phyloP scores from a whole-genome alignment of 1,140 invertebrate genomes.

The Lasioglossum albipes region DNA sequence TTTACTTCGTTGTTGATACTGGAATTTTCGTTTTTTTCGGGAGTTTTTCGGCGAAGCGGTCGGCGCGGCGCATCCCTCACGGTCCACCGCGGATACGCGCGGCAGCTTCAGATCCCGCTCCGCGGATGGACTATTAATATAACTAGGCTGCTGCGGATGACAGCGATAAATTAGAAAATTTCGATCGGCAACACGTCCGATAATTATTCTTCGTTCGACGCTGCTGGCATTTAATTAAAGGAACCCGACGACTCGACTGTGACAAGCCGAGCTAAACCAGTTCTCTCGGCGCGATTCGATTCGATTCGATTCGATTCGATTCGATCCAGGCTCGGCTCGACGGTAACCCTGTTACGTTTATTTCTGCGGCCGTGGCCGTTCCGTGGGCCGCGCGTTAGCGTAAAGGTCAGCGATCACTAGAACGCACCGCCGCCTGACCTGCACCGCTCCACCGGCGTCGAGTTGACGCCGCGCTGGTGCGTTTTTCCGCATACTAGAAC shows the following conservation, averaged over 20 bases:
- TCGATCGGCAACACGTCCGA: not conserved
- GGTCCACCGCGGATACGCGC: not conserved
- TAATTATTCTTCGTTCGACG: slow-evolving; percentile 24
- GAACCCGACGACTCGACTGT: not conserved
- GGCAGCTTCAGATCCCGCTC: not conserved
- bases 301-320: no score
- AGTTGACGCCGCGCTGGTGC: no score
- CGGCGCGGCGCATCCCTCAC: not conserved
- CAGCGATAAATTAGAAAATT: slow-evolving; percentile 24
- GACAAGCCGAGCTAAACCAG: not conserved
- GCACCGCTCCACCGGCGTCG: no score
- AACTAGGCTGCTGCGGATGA: slow-evolving; percentile 13
- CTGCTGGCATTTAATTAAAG: slow-evolving; percentile 3
- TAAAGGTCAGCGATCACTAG: no score
- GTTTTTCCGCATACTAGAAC: no score
- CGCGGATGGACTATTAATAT: slow-evolving; percentile 1
- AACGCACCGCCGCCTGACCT: no score
- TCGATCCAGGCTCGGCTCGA: not conserved
- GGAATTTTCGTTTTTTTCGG: not conserved
- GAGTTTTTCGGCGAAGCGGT: not conserved
- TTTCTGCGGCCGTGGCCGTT: not conserved
- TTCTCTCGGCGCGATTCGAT: not conserved
- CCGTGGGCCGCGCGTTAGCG: not conserved
- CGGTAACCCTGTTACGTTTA: not conserved
- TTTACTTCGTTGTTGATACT: slow-evolving; percentile 22